phyloP scores from a whole-genome alignment of 2,113 vertebrate genomes.

The Lepus timidus region DNA sequence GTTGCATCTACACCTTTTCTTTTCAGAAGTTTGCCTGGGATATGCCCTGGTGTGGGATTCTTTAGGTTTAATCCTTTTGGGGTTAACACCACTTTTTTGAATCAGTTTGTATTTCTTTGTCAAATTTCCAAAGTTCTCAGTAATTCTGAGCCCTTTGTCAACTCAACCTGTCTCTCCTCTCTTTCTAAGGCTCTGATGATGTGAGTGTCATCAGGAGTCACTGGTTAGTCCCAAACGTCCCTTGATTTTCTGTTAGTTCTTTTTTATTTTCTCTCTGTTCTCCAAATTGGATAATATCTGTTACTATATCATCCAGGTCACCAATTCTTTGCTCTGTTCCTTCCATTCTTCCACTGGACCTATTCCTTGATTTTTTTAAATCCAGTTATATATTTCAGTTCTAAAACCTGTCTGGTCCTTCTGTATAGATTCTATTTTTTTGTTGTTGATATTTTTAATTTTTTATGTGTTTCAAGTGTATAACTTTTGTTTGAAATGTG shows the following conservation, averaged over 20 bases:
- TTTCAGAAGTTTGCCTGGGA: not conserved
- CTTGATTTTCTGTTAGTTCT: not conserved
- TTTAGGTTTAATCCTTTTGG: not conserved
- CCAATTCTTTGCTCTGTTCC: not conserved
- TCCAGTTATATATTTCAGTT: not conserved
- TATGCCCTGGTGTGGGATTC: not conserved
- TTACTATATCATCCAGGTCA: not conserved
- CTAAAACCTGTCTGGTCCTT: conserved; percentile 7
- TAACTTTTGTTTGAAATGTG: not conserved
- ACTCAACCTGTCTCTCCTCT: not conserved
- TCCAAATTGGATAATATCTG: not conserved
- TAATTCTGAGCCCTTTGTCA: not conserved
- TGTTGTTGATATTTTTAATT: not conserved
- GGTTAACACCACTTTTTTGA: not conserved
- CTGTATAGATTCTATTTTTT: not conserved
- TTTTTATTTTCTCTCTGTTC: not conserved
- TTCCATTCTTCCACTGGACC: not conserved
- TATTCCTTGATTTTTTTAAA: not conserved
- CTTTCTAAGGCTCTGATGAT: not conserved
- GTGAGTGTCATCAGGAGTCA: not conserved
- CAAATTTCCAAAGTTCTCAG: not conserved
- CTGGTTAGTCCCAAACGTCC: not conserved
- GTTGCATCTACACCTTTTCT: not conserved
- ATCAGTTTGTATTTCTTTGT: not conserved
- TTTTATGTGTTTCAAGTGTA: not conserved